A percentile compares a stretch with the other conserved stretches of the same genome.
Evolutionary conservation across 2,797 vertebrate genomes (phyloP).

Genomic region (Aldrovandia affinis): DNA sequence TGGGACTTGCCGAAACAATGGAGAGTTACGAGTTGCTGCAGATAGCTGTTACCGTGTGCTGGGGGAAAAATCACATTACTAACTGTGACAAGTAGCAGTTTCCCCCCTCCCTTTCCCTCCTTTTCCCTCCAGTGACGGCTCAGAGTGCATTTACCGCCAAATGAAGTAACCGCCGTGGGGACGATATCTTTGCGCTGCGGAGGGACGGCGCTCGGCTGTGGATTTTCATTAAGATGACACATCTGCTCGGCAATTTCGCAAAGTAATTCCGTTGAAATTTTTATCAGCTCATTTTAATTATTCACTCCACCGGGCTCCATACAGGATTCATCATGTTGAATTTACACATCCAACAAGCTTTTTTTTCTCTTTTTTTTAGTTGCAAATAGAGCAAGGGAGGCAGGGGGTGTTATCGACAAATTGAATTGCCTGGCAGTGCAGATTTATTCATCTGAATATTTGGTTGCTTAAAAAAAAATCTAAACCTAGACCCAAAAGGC

Average conservation of each 20-base stretch:
- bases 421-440: constrained; percentile 98
- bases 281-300: constrained; percentile 99
- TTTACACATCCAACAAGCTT: constrained; percentile 98
- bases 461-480: constrained; percentile 98
- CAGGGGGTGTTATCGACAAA: constrained; percentile 64
- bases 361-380: constrained; percentile 69
- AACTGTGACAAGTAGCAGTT: constrained; percentile 99
- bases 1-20: constrained; percentile 97
- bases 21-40: constrained; percentile 96
- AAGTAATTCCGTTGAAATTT: constrained; percentile 99
- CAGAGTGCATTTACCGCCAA: constrained; percentile 99
- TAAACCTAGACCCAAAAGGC: no score
- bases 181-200: constrained; percentile 85
- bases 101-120: constrained; percentile 41
- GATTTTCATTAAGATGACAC: constrained; percentile 99
- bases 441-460: constrained; percentile 95
- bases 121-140: constrained; percentile 88
- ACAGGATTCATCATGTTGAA: constrained; percentile 99
- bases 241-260: constrained; percentile 99
- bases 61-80: constrained; percentile 97
- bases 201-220: constrained; percentile 91
- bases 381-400: constrained; percentile 81
- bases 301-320: constrained; percentile 99
- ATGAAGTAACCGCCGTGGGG: constrained; percentile 98
- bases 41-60: constrained; percentile 95